Conservation (phyloP, 2,113 vertebrate species). For the Zosterops pallidus region DNA sequence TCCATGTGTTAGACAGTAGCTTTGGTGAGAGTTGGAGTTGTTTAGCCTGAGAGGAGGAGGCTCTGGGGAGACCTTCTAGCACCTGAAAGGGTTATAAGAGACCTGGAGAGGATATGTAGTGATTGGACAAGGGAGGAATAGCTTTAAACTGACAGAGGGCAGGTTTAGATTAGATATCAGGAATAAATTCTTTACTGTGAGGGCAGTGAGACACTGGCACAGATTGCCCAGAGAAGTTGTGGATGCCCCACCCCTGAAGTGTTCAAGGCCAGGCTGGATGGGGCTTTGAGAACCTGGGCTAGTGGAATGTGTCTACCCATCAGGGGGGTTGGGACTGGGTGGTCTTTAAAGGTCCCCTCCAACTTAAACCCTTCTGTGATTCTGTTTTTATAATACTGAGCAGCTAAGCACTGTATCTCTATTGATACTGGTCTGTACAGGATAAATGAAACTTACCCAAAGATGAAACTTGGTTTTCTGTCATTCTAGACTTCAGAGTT, state of each 20-base stretch:
- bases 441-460: neutral
- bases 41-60: neutral
- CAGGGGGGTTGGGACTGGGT: neutral
- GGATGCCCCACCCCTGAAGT: neutral
- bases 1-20: neutral
- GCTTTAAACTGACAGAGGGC: neutral
- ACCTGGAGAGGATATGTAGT: neutral
- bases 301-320: neutral
- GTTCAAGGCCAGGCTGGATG: neutral
- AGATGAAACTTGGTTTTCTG: neutral
- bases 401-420: neutral
- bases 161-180: neutral
- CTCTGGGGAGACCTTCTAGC: neutral
- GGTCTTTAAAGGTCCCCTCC: neutral
- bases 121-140: neutral
- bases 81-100: neutral
- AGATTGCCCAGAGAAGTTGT: neutral
- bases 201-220: neutral
- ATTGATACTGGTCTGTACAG: neutral
- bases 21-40: neutral
- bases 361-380: neutral
- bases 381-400: neutral
- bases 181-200: neutral
- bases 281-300: neutral
- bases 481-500: neutral